Conservation (phyloP, 1,140 invertebrate genomes). For the Drosophila leontia region DNA sequence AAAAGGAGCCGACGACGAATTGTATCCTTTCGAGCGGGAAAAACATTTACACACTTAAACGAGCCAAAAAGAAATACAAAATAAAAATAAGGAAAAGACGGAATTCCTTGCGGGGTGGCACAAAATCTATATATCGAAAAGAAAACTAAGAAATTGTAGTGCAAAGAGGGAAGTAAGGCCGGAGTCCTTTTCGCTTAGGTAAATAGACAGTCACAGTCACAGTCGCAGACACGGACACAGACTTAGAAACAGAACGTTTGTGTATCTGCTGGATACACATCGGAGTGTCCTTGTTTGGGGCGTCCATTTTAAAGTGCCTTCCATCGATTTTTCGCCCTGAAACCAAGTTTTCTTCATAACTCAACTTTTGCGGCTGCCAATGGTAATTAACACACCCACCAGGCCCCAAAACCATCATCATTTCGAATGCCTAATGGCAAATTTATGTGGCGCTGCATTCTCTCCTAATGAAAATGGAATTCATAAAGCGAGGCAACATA, state of each 20-base stretch:
- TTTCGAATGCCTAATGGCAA: slow-evolving; percentile 56
- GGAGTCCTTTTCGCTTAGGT: slow-evolving; percentile 40
- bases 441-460: slow-evolving; percentile 67
- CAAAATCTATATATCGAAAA: slow-evolving; percentile 54
- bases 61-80: slow-evolving; percentile 22
- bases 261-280: slow-evolving; percentile 51
- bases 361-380: slow-evolving; percentile 50
- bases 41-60: slow-evolving; percentile 66
- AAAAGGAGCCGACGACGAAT: slow-evolving; percentile 47
- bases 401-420: slow-evolving; percentile 18
- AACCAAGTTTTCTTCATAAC: slow-evolving; percentile 31
- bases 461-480: slow-evolving; percentile 60
- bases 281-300: slow-evolving; percentile 23
- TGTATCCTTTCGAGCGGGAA: slow-evolving; percentile 52
- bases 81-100: slow-evolving; percentile 1
- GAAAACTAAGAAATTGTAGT: slow-evolving; percentile 58
- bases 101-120: slow-evolving; percentile 50
- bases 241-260: slow-evolving; percentile 3
- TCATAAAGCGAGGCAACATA: slow-evolving; percentile 54
- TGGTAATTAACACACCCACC: slow-evolving; percentile 56
- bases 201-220: slow-evolving; percentile 36
- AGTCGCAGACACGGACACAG: slow-evolving; percentile 1
- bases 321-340: slow-evolving; percentile 41
- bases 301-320: slow-evolving; percentile 45
- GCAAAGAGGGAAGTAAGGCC: slow-evolving; percentile 33